Percentiles rank a stretch among this genome's conserved stretches.
Evolutionary conservation across 2,113 vertebrate genomes (phyloP).

Genomic region (Circaetus gallicus): DNA sequence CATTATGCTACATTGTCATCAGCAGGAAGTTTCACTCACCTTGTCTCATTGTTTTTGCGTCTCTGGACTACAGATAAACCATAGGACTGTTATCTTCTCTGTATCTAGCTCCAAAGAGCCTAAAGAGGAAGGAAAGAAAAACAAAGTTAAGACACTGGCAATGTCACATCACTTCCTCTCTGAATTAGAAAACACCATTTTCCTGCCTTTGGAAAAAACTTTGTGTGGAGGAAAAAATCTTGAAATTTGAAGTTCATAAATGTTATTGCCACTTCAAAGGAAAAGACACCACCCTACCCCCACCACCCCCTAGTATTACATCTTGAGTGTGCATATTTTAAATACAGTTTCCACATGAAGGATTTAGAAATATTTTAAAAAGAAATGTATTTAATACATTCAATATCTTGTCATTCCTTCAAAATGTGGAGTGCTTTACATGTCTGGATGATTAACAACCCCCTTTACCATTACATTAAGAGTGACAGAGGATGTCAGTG

Average conservation of each 20-base stretch:
- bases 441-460: not conserved
- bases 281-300: not conserved
- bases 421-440: not conserved
- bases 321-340: not conserved
- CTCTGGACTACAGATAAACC: conserved; percentile 27
- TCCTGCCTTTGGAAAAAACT: not conserved
- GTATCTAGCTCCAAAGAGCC: conserved; percentile 35
- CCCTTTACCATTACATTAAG: not conserved
- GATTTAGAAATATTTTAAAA: not conserved
- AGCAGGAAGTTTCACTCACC: conserved; percentile 71
- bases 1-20: conserved; percentile 55
- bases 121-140: conserved; percentile 68
- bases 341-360: not conserved
- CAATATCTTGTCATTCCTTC: not conserved
- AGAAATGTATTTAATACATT: not conserved
- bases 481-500: not conserved
- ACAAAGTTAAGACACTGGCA: conserved; percentile 46
- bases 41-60: conserved; percentile 64
- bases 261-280: not conserved
- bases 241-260: not conserved
- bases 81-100: conserved; percentile 34
- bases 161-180: conserved; percentile 52
- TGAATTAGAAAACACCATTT: not conserved
- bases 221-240: not conserved
- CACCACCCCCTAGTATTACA: not conserved